Base-by-base conservation (phyloP, 1,140 invertebrate genomes). In the Sesamia nonagrioides region DNA sequence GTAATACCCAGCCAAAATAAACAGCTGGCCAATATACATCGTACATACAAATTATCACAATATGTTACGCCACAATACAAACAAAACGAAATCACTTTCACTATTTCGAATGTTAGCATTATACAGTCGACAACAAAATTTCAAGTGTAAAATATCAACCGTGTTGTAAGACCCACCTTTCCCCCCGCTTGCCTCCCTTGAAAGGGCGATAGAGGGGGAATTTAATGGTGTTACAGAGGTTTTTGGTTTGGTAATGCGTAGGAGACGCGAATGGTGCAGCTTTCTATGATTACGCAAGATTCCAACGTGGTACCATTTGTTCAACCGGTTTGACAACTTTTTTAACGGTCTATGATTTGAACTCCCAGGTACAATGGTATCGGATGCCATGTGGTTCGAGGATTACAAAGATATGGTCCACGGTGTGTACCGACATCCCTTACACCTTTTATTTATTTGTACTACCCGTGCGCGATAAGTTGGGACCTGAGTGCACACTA, bases 201-300 rank as follows among this genome's bases (percentile, higher is more conserved):
- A 50, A 69, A 69, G 42, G 66, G 66, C 40, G 13, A 21, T 1
- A 13, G 2, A 27, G 42, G 42, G 42, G 66, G 4, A 50, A 45
- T 50, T 35, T 9, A 1, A 42, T 33, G n/a, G 58, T 50, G 40
- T 45, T 6, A 6, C 42, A 75, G 40, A 75, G 58, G 73, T 75
- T 42, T 75, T 18, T n/a, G 9, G 13, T 11, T 6, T 63, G 73
- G 73, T 52, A 7, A 74, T 74, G 71, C 54, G 71, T 75, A 48
- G 72, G 73, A 45, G 73, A 7, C 27, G 40, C 40, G 73, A 63
- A 48, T 75, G 40, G 74, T 40, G 35, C 69, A 56, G 60, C 69
- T 79, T 78, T 78, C 76, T 78, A 78, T n/a, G 71, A 76, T 76
- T 80, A 54, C 73, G 52, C 40, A 71, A 60, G 75, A 56, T 52